phyloP scores from a whole-genome alignment of 2,888 invertebrate genomes.

The Brachyptera risi region DNA sequence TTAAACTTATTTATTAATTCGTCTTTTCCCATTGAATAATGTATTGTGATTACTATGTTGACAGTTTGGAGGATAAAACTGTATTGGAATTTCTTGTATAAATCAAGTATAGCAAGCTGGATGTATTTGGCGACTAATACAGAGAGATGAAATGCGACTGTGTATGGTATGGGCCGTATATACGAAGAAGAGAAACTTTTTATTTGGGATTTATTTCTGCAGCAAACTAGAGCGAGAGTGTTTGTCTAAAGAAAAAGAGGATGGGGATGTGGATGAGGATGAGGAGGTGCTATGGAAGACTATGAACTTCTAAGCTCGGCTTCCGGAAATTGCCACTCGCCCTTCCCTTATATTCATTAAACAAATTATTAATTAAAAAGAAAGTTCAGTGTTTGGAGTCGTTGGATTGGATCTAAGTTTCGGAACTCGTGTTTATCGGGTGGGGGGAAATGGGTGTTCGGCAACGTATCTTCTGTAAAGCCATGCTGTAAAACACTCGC shows the following conservation, averaged over 20 bases:
- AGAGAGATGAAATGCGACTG: neutral
- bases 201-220: slow-evolving; percentile 22
- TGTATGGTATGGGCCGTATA: too few relatives aligned
- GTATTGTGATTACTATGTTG: too few relatives aligned
- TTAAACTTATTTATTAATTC: slow-evolving; percentile 17
- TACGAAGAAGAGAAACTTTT: slow-evolving; percentile 18
- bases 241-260: slow-evolving; percentile 6
- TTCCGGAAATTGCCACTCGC: slow-evolving; percentile 10
- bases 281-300: too few relatives aligned
- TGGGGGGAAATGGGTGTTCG: neutral
- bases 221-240: slow-evolving; percentile 1
- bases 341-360: slow-evolving; percentile 24
- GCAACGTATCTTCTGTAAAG: neutral
- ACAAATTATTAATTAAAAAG: slow-evolving; percentile 30
- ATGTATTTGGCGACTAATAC: neutral
- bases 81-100: too few relatives aligned
- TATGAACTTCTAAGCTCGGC: too few relatives aligned
- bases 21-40: too few relatives aligned
- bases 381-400: slow-evolving; percentile 19
- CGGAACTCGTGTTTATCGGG: slow-evolving; percentile 10
- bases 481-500: neutral
- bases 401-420: neutral
- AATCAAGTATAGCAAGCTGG: neutral
- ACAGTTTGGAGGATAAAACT: too few relatives aligned
- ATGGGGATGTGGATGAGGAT: slow-evolving; percentile 13